Percentiles rank a stretch among this genome's conserved stretches.
Conservation (phyloP, 2,888 invertebrate genomes). For the Pristionchus entomophagus region DNA sequence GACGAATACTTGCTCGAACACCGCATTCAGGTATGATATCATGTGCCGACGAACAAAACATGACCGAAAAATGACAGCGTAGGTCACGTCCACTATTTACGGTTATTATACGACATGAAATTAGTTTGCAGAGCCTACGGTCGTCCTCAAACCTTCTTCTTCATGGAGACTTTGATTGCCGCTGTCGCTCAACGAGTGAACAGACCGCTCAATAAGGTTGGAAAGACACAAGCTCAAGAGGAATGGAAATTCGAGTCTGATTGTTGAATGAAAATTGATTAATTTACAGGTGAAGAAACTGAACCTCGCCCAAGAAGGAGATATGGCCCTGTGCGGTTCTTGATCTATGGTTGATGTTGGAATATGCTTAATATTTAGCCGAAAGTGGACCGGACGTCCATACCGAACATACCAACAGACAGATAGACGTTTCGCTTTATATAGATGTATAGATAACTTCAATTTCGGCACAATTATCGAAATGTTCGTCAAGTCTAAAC, state of each 20-base stretch:
- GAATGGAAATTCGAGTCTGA: too few relatives aligned
- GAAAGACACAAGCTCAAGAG: too few relatives aligned
- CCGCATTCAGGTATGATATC: constrained; percentile 82
- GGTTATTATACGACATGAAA: background rate
- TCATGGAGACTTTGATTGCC: constrained; percentile 85
- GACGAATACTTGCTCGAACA: constrained; percentile 92
- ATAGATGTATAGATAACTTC: too few relatives aligned
- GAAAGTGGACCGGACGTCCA: too few relatives aligned
- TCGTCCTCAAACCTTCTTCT: constrained; percentile 90
- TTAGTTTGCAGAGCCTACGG: constrained; percentile 85
- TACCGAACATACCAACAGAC: too few relatives aligned
- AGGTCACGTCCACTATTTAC: background rate
- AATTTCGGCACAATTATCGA: too few relatives aligned
- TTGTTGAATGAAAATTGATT: too few relatives aligned
- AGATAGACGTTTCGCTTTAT: too few relatives aligned
- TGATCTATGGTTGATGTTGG: too few relatives aligned
- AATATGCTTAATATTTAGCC: too few relatives aligned
- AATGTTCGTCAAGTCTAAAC: constrained; percentile 81
- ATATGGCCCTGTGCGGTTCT: background rate
- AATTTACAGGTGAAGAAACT: constrained; percentile 40
- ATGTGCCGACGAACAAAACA: too few relatives aligned
- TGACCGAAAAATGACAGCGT: too few relatives aligned
- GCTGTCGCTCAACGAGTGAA: constrained; percentile 85
- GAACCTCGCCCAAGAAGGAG: constrained; percentile 28
- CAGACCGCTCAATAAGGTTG: constrained; percentile 82